phyloP scores from a whole-genome alignment of 2,888 invertebrate species.

The Xylocampa areola region DNA sequence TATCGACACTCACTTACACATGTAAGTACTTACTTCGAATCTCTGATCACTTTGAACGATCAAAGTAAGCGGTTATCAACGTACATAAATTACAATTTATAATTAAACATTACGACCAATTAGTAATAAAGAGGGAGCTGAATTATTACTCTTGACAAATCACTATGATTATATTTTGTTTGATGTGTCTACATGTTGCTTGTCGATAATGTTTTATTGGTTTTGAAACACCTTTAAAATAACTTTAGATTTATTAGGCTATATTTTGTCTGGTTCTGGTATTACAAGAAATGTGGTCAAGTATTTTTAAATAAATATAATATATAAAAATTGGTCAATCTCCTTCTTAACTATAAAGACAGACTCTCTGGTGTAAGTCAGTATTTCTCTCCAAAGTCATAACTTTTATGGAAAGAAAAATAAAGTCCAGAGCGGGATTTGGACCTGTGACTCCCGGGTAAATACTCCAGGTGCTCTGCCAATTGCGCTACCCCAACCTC shows the following conservation, averaged over 20 bases:
- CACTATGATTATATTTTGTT: conserved; percentile 52
- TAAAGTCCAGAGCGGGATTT: too few species aligned
- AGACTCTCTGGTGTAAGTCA: too few species aligned
- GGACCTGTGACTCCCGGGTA: too few species aligned
- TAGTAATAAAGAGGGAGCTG: conserved; percentile 66
- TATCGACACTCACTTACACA: conserved; percentile 54
- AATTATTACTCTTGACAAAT: conserved; percentile 61
- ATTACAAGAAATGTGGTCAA: not conserved
- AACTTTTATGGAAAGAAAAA: too few species aligned
- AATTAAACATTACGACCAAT: conserved; percentile 77
- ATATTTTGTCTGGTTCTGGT: not conserved
- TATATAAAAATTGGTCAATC: too few species aligned
- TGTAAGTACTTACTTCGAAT: conserved; percentile 52
- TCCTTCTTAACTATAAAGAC: too few species aligned
- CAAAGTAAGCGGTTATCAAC: conserved; percentile 78
- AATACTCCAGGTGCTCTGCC: too few species aligned
- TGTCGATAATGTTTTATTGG: conserved; percentile 40
- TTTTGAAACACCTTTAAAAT: conserved; percentile 19
- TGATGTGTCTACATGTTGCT: conserved; percentile 49
- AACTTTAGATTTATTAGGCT: not conserved
- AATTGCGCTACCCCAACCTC: too few species aligned
- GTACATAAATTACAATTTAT: conserved; percentile 77
- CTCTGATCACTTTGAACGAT: conserved; percentile 66
- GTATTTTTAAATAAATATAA: too few species aligned
- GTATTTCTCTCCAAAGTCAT: too few species aligned